phyloP scores from a whole-genome alignment of 2,113 vertebrate genomes.

The Ciconia maguari region DNA sequence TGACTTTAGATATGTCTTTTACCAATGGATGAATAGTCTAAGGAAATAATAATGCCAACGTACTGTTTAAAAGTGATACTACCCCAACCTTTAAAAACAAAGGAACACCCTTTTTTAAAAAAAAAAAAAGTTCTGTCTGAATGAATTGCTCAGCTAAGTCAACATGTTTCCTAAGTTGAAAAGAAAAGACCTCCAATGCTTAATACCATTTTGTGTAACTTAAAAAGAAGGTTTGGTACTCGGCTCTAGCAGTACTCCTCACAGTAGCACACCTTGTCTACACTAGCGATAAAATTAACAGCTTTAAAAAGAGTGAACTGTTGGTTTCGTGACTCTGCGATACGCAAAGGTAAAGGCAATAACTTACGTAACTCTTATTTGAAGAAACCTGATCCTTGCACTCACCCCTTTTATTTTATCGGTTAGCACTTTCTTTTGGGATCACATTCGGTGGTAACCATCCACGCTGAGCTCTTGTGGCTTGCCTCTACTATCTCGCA shows the following conservation, averaged over 20 bases:
- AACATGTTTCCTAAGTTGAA: not conserved
- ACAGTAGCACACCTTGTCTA: fast-evolving
- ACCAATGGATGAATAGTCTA: not conserved
- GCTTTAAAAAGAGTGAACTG: not conserved
- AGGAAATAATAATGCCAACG: not conserved
- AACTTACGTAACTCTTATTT: not conserved
- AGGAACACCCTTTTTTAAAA: not conserved
- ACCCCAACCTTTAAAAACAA: not conserved
- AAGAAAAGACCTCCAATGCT: not conserved
- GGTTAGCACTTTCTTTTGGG: not conserved
- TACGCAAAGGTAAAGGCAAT: not conserved
- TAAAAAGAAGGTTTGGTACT: not conserved
- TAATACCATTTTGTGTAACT: fast-evolving
- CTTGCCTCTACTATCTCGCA: fast-evolving
- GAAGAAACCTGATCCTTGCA: not conserved
- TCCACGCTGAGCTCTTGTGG: fast-evolving
- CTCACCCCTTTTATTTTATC: not conserved
- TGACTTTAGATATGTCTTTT: not conserved
- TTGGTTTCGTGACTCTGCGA: fast-evolving
- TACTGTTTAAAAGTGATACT: not conserved
- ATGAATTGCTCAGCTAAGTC: not conserved
- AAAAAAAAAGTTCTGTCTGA: not conserved
- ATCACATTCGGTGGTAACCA: fast-evolving
- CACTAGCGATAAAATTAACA: fast-evolving
- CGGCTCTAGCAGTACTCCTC: fast-evolving